These are phyloP conservation scores for Athripsodes cinereus DNA, from an alignment of 2,888 invertebrate genomes.

Conservation along the genomic window DNA sequence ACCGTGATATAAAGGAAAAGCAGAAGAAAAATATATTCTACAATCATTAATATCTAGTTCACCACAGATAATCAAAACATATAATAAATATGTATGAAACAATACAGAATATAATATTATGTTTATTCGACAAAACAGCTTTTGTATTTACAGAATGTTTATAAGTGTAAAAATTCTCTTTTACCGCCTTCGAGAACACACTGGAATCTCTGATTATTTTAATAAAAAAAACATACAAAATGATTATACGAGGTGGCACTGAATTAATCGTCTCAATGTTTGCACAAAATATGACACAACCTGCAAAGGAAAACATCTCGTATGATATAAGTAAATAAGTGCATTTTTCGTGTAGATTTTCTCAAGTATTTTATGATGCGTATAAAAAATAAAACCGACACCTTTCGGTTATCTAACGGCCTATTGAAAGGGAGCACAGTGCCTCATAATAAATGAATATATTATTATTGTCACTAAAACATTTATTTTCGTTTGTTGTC, in stretches of 20 bases:
- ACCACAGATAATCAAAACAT: neutral
- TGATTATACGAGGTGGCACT: neutral
- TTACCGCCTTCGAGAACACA: neutral
- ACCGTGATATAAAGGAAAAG: too few relatives aligned
- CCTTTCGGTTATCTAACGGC: neutral
- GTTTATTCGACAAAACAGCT: neutral
- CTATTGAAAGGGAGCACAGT: neutral
- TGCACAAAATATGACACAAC: neutral
- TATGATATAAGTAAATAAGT: too few relatives aligned
- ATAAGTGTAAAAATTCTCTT: neutral
- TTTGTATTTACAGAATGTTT: neutral
- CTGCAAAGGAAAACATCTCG: too few relatives aligned
- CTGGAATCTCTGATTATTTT: neutral
- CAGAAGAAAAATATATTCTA: too few relatives aligned
- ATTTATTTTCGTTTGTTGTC: neutral
- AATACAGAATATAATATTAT: neutral
- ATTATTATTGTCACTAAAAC: neutral
- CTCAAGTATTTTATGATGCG: neutral
- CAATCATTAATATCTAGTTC: neutral
- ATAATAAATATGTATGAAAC: too few relatives aligned
- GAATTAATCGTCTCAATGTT: neutral
- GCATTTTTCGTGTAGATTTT: neutral
- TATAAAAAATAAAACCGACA: neutral
- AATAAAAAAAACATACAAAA: neutral
- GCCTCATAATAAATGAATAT: constrained; percentile 1